phyloP scores from a whole-genome alignment of 2,797 vertebrate genomes.

The Gobio occitaniae region DNA sequence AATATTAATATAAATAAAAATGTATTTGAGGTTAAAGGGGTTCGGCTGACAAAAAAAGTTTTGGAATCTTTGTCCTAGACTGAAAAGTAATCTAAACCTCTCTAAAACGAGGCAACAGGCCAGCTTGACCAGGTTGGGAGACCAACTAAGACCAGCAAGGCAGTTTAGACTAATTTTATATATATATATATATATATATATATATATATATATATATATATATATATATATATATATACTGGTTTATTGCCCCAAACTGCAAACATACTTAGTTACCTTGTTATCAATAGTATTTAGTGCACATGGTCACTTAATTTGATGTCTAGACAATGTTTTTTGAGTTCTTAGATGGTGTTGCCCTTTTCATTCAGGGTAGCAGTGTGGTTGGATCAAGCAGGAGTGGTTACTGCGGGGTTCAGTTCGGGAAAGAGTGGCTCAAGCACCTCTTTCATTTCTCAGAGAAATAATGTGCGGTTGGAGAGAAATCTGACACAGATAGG shows the following conservation, averaged over 20 bases:
- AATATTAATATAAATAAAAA: no score
- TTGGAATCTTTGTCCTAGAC: no score
- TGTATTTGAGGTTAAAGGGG: no score
- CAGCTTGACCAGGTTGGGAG: not conserved
- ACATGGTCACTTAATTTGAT: not conserved
- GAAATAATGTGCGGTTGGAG: conserved; percentile 45
- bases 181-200: no score
- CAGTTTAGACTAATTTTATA: not conserved
- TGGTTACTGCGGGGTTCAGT: conserved; percentile 27
- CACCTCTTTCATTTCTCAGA: conserved; percentile 46
- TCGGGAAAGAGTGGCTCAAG: conserved; percentile 41
- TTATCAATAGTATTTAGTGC: not conserved
- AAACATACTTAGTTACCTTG: not conserved
- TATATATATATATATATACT: no score
- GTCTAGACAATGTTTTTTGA: not conserved
- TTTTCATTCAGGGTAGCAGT: not conserved
- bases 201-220: no score
- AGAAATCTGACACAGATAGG: conserved; percentile 44
- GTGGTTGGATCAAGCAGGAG: conserved; percentile 13
- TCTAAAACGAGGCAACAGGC: not conserved
- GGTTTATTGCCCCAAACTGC: not conserved
- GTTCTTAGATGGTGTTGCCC: not conserved
- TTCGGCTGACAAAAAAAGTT: no score
- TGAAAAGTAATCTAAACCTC: not conserved
- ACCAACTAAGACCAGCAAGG: not conserved